Conservation (phyloP, 1,140 invertebrate species). For the Drosophila mayri region DNA sequence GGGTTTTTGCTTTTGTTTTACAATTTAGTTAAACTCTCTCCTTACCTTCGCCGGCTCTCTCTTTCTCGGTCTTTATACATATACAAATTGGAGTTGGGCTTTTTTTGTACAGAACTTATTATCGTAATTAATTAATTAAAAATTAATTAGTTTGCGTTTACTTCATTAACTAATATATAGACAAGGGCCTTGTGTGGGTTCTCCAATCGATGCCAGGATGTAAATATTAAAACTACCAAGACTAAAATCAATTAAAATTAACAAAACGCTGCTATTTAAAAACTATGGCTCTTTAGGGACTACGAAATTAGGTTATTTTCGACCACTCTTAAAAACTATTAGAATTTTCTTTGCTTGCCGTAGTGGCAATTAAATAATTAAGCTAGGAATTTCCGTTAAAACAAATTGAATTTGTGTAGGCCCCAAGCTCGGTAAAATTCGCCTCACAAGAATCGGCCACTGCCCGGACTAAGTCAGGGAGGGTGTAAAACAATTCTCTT, state of each 20-base stretch:
- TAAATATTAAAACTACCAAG: conserved; percentile 72
- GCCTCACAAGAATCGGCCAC: conserved; percentile 36
- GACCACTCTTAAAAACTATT: conserved; percentile 42
- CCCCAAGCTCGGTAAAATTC: conserved; percentile 25
- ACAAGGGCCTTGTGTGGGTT: conserved; percentile 42
- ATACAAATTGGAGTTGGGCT: conserved; percentile 80
- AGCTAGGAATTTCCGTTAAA: conserved; percentile 50
- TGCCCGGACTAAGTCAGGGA: conserved; percentile 67
- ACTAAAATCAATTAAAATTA: conserved; percentile 78
- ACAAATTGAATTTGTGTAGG: conserved; percentile 73
- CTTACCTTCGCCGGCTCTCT: conserved; percentile 13
- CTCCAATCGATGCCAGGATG: conserved; percentile 67
- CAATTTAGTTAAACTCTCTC: conserved; percentile 52
- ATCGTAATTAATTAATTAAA: conserved; percentile 51
- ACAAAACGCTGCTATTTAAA: conserved; percentile 65
- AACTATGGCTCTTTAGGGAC: conserved; percentile 65
- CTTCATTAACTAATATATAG: conserved; percentile 75
- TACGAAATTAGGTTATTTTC: conserved; percentile 42
- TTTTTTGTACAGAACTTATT: conserved; percentile 69
- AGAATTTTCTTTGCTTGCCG: conserved; percentile 45
- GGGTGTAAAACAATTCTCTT: conserved; percentile 63
- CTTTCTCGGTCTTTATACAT: conserved; percentile 62
- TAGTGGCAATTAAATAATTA: conserved; percentile 65
- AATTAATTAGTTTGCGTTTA: conserved; percentile 71
- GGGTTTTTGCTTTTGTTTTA: conserved; percentile 62